Evolutionary conservation across 2,888 invertebrate species (phyloP).

Genomic region (Platyscelio sp.): DNA sequence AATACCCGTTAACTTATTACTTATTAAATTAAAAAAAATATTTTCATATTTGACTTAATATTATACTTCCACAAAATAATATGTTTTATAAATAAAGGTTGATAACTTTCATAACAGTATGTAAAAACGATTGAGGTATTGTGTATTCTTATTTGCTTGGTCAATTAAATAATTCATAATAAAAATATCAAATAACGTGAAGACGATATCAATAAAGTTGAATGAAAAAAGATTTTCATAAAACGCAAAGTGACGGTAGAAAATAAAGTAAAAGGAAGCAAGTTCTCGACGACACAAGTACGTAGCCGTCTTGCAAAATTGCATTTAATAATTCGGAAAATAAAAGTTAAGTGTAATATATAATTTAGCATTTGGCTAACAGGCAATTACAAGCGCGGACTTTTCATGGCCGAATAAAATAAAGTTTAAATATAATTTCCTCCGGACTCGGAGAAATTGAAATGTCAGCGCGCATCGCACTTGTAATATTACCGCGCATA

Average conservation of each 20-base stretch:
- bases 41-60: no score
- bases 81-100: no score
- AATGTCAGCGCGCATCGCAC: constrained; percentile 68
- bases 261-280: no score
- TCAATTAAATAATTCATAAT: constrained; percentile 22
- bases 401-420: constrained; percentile 68
- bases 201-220: constrained; percentile 36
- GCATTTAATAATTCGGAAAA: constrained; percentile 55
- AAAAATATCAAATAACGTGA: constrained; percentile 17
- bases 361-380: constrained; percentile 69
- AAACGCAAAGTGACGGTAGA: constrained; percentile 12
- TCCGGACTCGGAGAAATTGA: constrained; percentile 64
- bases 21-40: no score
- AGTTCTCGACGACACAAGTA: no score
- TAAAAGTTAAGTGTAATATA: constrained; percentile 59
- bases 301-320: not conserved
- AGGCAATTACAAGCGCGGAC: constrained; percentile 70
- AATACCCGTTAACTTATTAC: no score
- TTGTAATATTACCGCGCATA: constrained; percentile 58
- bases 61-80: no score
- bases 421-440: constrained; percentile 67
- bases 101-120: no score
- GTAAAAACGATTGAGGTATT: no score
- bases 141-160: not conserved
- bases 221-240: constrained; percentile 35